Evolutionary conservation across 2,888 invertebrate genomes (phyloP).

Genomic region (Yponomeuta cagnagella): DNA sequence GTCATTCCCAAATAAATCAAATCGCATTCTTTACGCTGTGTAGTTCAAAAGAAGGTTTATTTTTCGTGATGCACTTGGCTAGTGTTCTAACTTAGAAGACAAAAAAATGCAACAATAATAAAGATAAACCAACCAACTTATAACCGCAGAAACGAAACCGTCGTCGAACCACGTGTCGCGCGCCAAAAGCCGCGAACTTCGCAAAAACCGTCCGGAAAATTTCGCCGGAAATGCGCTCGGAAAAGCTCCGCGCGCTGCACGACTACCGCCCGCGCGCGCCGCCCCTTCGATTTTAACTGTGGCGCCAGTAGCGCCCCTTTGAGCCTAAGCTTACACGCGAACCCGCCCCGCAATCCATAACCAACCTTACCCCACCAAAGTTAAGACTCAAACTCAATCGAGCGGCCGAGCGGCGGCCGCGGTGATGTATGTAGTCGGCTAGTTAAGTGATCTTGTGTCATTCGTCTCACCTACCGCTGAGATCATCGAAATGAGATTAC

Average conservation of each 20-base stretch:
- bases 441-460: conserved; percentile 13
- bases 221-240: conserved; percentile 15
- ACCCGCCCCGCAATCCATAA: background rate
- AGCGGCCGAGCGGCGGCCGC: background rate
- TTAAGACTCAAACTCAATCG: background rate
- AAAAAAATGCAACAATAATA: background rate
- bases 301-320: conserved; percentile 28
- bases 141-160: background rate
- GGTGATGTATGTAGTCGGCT: conserved; percentile 3
- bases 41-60: too few relatives aligned
- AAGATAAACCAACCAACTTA: background rate
- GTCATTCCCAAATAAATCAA: too few relatives aligned
- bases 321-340: conserved; percentile 9
- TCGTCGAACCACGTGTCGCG: background rate
- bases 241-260: background rate
- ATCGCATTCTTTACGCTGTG: too few relatives aligned
- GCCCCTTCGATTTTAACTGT: conserved; percentile 43
- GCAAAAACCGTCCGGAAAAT: conserved; percentile 17
- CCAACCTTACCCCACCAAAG: background rate
- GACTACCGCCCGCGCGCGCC: conserved; percentile 33
- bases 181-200: background rate
- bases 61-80: too few relatives aligned
- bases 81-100: too few relatives aligned
- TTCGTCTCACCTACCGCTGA: conserved; percentile 10
- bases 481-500: conserved; percentile 13